Evolutionary conservation across 2,888 invertebrate genomes (phyloP).

Genomic region (Thelaira solivaga): DNA sequence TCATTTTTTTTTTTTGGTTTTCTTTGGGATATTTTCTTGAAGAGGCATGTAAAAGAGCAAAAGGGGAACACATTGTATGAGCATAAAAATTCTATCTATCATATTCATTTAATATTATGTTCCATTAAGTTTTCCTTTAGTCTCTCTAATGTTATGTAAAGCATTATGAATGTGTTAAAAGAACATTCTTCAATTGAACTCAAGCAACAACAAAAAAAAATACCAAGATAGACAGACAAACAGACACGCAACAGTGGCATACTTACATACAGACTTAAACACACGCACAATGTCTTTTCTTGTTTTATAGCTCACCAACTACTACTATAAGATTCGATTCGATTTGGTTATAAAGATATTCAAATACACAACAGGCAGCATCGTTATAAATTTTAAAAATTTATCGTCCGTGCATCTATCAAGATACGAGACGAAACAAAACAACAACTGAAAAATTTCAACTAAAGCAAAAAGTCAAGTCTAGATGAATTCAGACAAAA

Average conservation of each 20-base stretch:
- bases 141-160: constrained; percentile 59
- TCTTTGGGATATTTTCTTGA: constrained; percentile 12
- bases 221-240: constrained; percentile 13
- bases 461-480: constrained; percentile 54
- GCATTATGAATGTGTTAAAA: constrained; percentile 60
- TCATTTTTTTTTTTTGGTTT: background rate
- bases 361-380: constrained; percentile 11
- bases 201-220: constrained; percentile 44
- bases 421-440: constrained; percentile 45
- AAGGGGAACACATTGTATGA: background rate
- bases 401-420: constrained; percentile 61
- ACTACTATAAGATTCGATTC: no score
- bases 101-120: constrained; percentile 60
- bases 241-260: constrained; percentile 20
- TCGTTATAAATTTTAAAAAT: constrained; percentile 51
- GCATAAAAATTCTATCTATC: constrained; percentile 47
- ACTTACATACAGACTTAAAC: background rate
- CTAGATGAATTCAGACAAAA: no score
- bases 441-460: constrained; percentile 5
- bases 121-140: constrained; percentile 58
- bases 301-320: no score
- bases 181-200: constrained; percentile 62
- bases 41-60: constrained; percentile 29
- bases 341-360: constrained; percentile 39
- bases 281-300: constrained; percentile 44